Evolutionary conservation across 2,888 invertebrate genomes (phyloP).

Genomic region (Pollenia labialis): DNA sequence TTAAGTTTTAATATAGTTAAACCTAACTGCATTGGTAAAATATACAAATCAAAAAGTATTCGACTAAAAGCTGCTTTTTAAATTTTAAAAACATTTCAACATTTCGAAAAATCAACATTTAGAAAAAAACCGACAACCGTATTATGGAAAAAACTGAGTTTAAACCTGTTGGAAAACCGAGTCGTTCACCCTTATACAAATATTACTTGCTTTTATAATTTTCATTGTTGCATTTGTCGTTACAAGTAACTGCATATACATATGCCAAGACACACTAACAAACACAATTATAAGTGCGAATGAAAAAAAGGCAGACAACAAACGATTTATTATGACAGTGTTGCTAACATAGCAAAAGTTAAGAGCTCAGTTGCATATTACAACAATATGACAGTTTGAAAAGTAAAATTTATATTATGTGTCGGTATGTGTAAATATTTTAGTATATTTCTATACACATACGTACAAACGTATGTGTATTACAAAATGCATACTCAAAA

Average conservation of each 20-base stretch:
- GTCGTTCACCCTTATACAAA: too few relatives aligned
- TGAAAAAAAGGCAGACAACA: constrained; percentile 27
- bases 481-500: constrained; percentile 59
- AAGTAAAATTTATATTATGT: constrained; percentile 43
- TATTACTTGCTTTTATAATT: not conserved
- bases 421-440: not conserved
- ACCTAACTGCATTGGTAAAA: too few relatives aligned
- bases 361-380: constrained; percentile 67
- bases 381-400: constrained; percentile 67
- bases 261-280: not conserved
- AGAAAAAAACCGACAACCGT: too few relatives aligned
- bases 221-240: constrained; percentile 29
- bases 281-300: not conserved
- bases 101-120: too few relatives aligned
- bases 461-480: not conserved
- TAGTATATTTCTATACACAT: constrained; percentile 15
- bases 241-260: not conserved
- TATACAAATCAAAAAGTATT: too few relatives aligned
- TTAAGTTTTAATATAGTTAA: too few relatives aligned
- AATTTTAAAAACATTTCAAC: too few relatives aligned
- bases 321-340: constrained; percentile 71
- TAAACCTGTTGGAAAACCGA: too few relatives aligned
- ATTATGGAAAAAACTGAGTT: too few relatives aligned
- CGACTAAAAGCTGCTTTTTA: too few relatives aligned
- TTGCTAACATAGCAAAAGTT: constrained; percentile 72